Base-by-base conservation (phyloP, 2,797 vertebrate species). In the Eidolon dupreanum region DNA sequence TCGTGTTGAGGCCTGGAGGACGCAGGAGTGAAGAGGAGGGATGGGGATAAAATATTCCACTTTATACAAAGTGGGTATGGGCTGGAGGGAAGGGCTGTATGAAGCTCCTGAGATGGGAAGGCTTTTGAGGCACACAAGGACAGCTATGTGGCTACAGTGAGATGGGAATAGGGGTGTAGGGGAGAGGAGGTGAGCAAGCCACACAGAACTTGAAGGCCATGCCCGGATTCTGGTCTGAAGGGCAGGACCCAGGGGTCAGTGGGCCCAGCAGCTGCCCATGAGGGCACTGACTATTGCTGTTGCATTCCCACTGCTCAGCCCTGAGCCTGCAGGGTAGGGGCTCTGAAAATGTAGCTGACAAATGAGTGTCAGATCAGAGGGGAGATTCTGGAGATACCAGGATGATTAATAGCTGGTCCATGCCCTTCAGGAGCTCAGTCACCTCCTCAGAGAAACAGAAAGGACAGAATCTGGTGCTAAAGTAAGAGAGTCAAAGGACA, bases 281-380 rank as follows among this genome's bases (percentile, higher is more conserved):
- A 65, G 19, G 53, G n/a, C 36, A 24, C 38, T 1, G 33, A n/a
- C 31, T 13, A 15, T 3, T 7, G 15, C 1, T 5, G 17, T 12
- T 5, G n/a, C 2, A 24, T 12, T 26, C 74, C 65, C 26, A 24
- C 10, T 22, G 82, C 49, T 46, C 19, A 22, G 49, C 66, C 38
- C 38, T 0, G 0, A 38, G 79, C 70, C 43, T 26, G 28, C 13
- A 31, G n/a, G 61, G 19, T 0, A 3, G 49, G 55, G 38, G 20
- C 20, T 31, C 63, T 10, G 4, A 24, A 22, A 15, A 5, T 6
- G 15, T 3, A 41, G 51, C 26, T 41, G 49, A 87, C 16, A 28
- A 66, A 33, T 12, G 65, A 55, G 33, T 7, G n/a, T 17, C 3
- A 38, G 65, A 20, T 11, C 66, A 31, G 11, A 33, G 22, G 49